Evolutionary conservation across 2,888 invertebrate species (phyloP).

Genomic region (Andrena marginata): DNA sequence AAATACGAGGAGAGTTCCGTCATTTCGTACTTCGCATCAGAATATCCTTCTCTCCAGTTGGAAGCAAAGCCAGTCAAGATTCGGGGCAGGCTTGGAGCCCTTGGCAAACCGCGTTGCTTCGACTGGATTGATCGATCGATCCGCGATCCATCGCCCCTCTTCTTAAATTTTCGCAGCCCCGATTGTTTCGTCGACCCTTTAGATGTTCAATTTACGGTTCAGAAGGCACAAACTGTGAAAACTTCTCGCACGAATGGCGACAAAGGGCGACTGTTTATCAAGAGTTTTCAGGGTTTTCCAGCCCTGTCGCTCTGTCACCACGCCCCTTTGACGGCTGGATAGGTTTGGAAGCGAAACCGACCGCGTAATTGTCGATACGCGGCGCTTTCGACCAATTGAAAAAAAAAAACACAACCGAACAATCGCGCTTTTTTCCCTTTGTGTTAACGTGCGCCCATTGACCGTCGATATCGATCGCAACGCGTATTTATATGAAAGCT

Average conservation of each 20-base stretch:
- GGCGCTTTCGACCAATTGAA: slow-evolving; percentile 15
- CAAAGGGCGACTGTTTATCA: slow-evolving; percentile 64
- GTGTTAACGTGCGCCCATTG: background rate
- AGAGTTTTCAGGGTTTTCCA: slow-evolving; percentile 46
- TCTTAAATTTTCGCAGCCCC: background rate
- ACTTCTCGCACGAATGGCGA: slow-evolving; percentile 52
- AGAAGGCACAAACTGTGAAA: slow-evolving; percentile 46
- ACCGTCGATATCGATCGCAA: background rate
- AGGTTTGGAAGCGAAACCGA: slow-evolving; percentile 54
- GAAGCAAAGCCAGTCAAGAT: background rate
- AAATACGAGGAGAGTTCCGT: background rate
- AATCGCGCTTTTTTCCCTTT: background rate
- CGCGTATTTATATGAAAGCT: background rate
- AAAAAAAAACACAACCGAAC: slow-evolving; percentile 25
- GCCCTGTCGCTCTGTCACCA: slow-evolving; percentile 4
- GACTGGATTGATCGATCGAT: background rate
- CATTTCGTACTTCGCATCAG: slow-evolving; percentile 1
- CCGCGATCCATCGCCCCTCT: background rate
- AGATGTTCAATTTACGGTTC: slow-evolving; percentile 12
- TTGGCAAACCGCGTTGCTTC: background rate
- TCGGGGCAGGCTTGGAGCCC: slow-evolving; percentile 5
- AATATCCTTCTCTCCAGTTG: no score
- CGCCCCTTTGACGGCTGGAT: slow-evolving; percentile 15
- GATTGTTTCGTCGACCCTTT: slow-evolving; percentile 17
- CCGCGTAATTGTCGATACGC: slow-evolving; percentile 62